Conservation (phyloP, 2,797 vertebrate genomes). For the Oryzias sinensis region DNA sequence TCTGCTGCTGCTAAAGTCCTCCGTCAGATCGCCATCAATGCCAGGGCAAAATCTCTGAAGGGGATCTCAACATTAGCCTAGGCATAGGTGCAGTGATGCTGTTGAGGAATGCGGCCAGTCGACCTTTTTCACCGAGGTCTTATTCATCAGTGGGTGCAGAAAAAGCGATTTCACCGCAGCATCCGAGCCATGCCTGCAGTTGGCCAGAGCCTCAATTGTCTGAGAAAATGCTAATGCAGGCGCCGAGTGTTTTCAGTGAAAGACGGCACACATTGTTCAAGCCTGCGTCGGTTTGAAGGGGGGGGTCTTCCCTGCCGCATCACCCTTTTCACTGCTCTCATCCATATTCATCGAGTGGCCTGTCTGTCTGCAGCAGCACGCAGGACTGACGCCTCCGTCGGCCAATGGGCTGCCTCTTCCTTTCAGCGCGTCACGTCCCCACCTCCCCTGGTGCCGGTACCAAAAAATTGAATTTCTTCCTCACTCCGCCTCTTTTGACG, state of each 20-base stretch:
- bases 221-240: slow-evolving; percentile 81
- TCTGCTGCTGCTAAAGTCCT: slow-evolving; percentile 78
- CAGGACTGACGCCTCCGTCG: slow-evolving; percentile 72
- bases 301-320: slow-evolving; percentile 81
- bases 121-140: slow-evolving; percentile 78
- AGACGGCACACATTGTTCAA: slow-evolving; percentile 81
- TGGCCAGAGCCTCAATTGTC: slow-evolving; percentile 80
- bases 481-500: slow-evolving; percentile 82
- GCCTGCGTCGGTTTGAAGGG: slow-evolving; percentile 80
- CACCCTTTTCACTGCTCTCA: slow-evolving; percentile 85
- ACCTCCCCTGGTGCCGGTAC: slow-evolving; percentile 63
- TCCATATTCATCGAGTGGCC: slow-evolving; percentile 87
- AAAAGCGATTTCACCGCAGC: slow-evolving; percentile 79
- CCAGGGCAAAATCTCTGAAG: slow-evolving; percentile 74
- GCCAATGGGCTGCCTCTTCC: slow-evolving; percentile 72
- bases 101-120: slow-evolving; percentile 81
- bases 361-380: slow-evolving; percentile 81
- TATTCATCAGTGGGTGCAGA: slow-evolving; percentile 73
- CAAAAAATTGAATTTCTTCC: slow-evolving; percentile 72
- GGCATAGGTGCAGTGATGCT: slow-evolving; percentile 81
- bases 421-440: slow-evolving; percentile 64
- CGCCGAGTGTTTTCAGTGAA: slow-evolving; percentile 80
- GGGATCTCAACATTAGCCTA: slow-evolving; percentile 75
- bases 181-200: slow-evolving; percentile 81
- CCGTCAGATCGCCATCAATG: slow-evolving; percentile 83